Base-by-base conservation (phyloP, 2,113 vertebrate species). In the Corydoras sp. region DNA sequence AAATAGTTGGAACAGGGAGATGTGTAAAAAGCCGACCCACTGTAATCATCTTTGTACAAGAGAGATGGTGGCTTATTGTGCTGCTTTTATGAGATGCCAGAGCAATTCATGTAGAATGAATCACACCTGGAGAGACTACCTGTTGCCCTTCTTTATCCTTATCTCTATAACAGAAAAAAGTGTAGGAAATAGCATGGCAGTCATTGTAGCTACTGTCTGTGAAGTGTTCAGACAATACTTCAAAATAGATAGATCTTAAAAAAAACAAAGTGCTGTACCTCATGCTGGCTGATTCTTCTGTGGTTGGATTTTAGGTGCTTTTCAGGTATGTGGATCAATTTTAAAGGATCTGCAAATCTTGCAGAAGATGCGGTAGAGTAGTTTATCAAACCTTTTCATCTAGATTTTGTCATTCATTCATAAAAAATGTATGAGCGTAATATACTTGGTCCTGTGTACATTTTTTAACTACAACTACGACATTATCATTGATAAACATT, bases 81-180 rank as follows among this genome's bases (percentile, higher is more conserved):
- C 71, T 31, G 13, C 51, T 18, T 62, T 74, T 63, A 71, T 75
- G 59, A 72, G 53, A 68, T 72, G 8, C 59, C 9, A 31, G 14
- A 58, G 68, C 53, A 75, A 68, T 78, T 75, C 53, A 75, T 29
- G 15, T n/a, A 54, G 55, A 70, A 67, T 78, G 68, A 74, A 78
- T 71, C 56, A 55, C 14, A 31, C n/a, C 65, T 75, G 72, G 61
- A 72, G 77, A 72, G 59, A 48, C 72, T 68, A 62, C 76, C 65
- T 71, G 76, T 48, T 48, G 13, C 18, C 71, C 10, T 4, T 13
- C 11, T 5, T n/a, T 56, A 7, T 58, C 14, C 24, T 70, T n/a
- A 65, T 77, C 62, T 64, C 10, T 32, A 70, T 63, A 49, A 58
- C 54, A 69, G 18, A 58, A 50, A 14, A 62, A 9, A 54, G 59